phyloP scores from a whole-genome alignment of 1,140 invertebrate genomes.

The Pomacea maculata region DNA sequence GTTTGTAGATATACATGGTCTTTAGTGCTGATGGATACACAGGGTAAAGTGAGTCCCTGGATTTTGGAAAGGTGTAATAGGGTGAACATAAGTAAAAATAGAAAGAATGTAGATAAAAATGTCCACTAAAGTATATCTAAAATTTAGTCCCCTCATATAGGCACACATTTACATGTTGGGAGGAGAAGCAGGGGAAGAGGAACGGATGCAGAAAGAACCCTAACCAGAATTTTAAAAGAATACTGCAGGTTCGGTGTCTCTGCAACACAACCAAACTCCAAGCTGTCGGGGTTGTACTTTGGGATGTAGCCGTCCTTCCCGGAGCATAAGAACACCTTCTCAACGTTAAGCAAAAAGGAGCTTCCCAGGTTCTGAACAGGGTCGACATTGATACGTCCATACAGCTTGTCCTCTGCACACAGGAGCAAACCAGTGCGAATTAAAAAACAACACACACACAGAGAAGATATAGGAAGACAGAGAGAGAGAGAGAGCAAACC shows the following conservation, averaged over 20 bases:
- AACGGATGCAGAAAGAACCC: conserved; percentile 20
- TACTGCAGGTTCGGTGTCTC: conserved; percentile 60
- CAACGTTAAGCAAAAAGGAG: conserved; percentile 58
- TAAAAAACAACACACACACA: no score
- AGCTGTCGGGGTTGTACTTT: conserved; percentile 62
- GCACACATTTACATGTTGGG: background rate
- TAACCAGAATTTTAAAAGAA: conserved; percentile 63
- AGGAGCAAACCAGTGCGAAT: background rate
- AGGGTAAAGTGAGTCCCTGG: no score
- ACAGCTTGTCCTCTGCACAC: conserved; percentile 61
- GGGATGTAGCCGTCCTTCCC: conserved; percentile 67
- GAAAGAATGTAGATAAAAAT: no score
- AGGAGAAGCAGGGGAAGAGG: background rate
- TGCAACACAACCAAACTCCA: conserved; percentile 64
- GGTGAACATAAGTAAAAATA: no score
- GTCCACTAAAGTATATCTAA: background rate
- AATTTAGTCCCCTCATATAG: background rate
- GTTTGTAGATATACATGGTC: no score
- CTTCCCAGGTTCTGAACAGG: conserved; percentile 59
- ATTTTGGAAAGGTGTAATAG: no score
- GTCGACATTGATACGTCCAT: conserved; percentile 64
- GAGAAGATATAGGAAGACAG: no score
- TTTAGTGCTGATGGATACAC: no score
- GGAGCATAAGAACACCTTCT: conserved; percentile 67
- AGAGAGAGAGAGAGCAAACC: no score